Evolutionary conservation across 2,113 vertebrate genomes (phyloP).

Genomic region (Columba janthina): DNA sequence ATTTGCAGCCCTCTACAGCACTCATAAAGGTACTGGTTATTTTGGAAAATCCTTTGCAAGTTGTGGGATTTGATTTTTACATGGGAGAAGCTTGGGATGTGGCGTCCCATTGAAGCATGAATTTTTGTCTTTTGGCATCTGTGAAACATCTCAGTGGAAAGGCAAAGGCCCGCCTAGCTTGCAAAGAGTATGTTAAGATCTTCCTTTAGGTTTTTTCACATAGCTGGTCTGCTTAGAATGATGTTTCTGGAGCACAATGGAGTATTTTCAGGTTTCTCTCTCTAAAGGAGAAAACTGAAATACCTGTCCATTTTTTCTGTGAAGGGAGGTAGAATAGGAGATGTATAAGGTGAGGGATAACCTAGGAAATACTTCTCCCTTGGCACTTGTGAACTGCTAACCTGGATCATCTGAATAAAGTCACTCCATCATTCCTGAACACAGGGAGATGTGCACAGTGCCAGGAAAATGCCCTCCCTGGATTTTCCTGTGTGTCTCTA

Average conservation of each 20-base stretch:
- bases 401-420: background rate
- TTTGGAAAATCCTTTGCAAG: background rate
- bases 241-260: background rate
- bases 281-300: background rate
- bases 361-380: background rate
- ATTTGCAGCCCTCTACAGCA: constrained; percentile 92
- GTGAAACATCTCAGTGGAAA: background rate
- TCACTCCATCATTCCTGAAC: background rate
- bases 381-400: background rate
- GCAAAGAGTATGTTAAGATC: background rate
- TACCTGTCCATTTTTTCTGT: background rate
- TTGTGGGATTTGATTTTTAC: background rate
- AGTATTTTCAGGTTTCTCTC: background rate
- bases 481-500: constrained; percentile 65
- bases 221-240: background rate
- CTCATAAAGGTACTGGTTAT: constrained; percentile 85
- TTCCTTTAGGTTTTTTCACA: background rate
- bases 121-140: background rate
- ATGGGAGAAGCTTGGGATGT: background rate
- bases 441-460: background rate
- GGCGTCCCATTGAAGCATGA: background rate
- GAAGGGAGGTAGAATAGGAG: background rate
- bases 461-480: constrained; percentile 40
- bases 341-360: background rate
- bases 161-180: background rate